Evolutionary conservation across 2,113 vertebrate species (phyloP).

Genomic region (Odontesthes bonariensis): DNA sequence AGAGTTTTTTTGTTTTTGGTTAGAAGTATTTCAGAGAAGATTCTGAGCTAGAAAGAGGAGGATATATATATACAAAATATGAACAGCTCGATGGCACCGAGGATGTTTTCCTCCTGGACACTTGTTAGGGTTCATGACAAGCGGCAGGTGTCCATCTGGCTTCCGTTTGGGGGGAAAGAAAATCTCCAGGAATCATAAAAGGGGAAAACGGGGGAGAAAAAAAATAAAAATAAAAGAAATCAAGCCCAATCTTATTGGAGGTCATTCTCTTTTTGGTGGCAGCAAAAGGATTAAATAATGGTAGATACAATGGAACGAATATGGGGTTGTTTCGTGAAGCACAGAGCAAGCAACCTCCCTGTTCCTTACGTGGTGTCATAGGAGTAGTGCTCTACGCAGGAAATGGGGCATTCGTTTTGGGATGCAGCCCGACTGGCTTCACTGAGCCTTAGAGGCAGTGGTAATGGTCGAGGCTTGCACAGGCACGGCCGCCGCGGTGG

Average conservation of each 20-base stretch:
- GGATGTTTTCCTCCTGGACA: constrained; percentile 53
- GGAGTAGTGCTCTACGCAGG: constrained; percentile 61
- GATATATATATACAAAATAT: constrained; percentile 57
- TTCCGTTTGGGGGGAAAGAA: constrained; percentile 49
- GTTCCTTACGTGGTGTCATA: constrained; percentile 48
- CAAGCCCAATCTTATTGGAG: constrained; percentile 64
- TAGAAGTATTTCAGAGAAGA: constrained; percentile 92
- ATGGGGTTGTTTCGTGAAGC: constrained; percentile 60
- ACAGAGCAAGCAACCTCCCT: constrained; percentile 46
- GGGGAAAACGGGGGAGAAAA: constrained; percentile 2
- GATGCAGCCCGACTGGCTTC: constrained; percentile 77
- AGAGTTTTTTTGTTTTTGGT: constrained; percentile 88
- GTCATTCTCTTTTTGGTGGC: constrained; percentile 83
- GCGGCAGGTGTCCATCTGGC: constrained; percentile 58
- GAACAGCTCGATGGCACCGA: constrained; percentile 48
- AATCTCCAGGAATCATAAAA: constrained; percentile 52
- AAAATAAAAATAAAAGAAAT: constrained; percentile 11
- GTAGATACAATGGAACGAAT: constrained; percentile 62
- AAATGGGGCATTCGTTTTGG: constrained; percentile 37
- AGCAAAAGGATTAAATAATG: constrained; percentile 84
- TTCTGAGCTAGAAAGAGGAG: constrained; percentile 85
- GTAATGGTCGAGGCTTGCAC: constrained; percentile 92
- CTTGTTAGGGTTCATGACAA: constrained; percentile 50
- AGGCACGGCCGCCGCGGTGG: constrained; percentile 86
- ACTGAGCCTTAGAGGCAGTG: constrained; percentile 98